Percentiles rank a stretch among this genome's conserved stretches.
These are phyloP conservation scores for Dolichomitus sp. DNA, from an alignment of 2,888 invertebrate genomes.

Conservation along the genomic window DNA sequence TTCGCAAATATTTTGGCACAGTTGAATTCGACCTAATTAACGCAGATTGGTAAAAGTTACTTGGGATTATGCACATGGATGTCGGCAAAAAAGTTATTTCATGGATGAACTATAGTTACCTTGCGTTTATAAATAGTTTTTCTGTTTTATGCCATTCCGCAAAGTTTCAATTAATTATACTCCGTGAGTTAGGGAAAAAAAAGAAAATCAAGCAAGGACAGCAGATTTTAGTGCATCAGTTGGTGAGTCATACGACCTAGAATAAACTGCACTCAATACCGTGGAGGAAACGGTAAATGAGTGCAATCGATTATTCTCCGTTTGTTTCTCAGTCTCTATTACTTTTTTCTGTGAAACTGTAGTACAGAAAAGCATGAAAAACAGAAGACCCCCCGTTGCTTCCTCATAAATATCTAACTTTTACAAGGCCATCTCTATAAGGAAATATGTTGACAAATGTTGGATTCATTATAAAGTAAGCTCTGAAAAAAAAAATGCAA, in stretches of 20 bases:
- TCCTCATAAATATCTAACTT: too few species aligned
- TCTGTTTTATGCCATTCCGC: background rate
- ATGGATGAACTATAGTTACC: background rate
- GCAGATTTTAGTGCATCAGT: background rate
- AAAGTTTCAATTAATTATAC: background rate
- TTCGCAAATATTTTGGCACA: too few species aligned
- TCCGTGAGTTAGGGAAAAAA: background rate
- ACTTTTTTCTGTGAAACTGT: background rate
- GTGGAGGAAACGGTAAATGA: background rate
- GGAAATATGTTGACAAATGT: too few species aligned
- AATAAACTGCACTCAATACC: background rate
- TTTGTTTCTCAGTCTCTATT: background rate
- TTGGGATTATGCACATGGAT: background rate
- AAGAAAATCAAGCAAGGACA: background rate
- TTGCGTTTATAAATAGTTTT: background rate
- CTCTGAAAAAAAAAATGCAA: too few species aligned
- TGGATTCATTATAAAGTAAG: too few species aligned
- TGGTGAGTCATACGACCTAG: background rate
- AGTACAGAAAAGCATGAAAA: background rate
- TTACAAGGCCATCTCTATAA: too few species aligned
- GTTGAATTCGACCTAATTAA: background rate
- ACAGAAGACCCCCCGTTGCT: too few species aligned
- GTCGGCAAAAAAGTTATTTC: background rate
- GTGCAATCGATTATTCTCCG: background rate
- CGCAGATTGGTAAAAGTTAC: background rate